phyloP scores from a whole-genome alignment of 2,888 invertebrate genomes.

The Meganola albula region DNA sequence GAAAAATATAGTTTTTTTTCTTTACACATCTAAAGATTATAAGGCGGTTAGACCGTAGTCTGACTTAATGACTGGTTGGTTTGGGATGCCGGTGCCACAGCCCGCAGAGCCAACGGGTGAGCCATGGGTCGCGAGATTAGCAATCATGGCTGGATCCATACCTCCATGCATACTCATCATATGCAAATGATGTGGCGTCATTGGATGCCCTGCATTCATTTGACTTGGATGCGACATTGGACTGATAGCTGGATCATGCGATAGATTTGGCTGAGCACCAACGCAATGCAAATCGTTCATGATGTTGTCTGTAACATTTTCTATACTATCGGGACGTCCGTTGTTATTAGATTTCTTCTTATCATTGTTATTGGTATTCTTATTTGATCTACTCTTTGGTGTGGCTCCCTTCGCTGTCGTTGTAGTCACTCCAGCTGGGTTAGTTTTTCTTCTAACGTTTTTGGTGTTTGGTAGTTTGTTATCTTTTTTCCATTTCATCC shows the following conservation, averaged over 20 bases:
- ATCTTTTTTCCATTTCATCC: slow-evolving; percentile 88
- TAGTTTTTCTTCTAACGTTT: slow-evolving; percentile 85
- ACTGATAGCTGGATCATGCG: slow-evolving; percentile 71
- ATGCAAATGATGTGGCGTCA: slow-evolving; percentile 72
- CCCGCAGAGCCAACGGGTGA: slow-evolving; percentile 74
- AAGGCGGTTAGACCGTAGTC: slow-evolving; percentile 92
- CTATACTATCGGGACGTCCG: slow-evolving; percentile 80
- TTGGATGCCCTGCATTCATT: slow-evolving; percentile 74
- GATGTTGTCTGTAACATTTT: slow-evolving; percentile 80
- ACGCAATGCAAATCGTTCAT: slow-evolving; percentile 79
- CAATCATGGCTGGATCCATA: slow-evolving; percentile 71
- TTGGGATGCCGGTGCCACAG: slow-evolving; percentile 65
- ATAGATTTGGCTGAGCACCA: slow-evolving; percentile 67
- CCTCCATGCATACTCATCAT: slow-evolving; percentile 70
- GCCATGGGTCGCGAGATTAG: slow-evolving; percentile 70
- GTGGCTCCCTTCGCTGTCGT: slow-evolving; percentile 74
- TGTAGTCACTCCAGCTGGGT: slow-evolving; percentile 83
- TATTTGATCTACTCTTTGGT: slow-evolving; percentile 83
- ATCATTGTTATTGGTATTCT: slow-evolving; percentile 75
- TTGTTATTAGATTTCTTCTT: slow-evolving; percentile 74
- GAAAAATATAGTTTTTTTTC: slow-evolving; percentile 67
- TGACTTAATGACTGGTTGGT: slow-evolving; percentile 84
- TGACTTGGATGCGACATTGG: slow-evolving; percentile 68
- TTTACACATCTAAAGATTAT: slow-evolving; percentile 71
- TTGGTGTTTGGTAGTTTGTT: slow-evolving; percentile 93